These are phyloP conservation scores for Miltochrista miniata DNA, from an alignment of 2,888 invertebrate species.

Conservation along the genomic window DNA sequence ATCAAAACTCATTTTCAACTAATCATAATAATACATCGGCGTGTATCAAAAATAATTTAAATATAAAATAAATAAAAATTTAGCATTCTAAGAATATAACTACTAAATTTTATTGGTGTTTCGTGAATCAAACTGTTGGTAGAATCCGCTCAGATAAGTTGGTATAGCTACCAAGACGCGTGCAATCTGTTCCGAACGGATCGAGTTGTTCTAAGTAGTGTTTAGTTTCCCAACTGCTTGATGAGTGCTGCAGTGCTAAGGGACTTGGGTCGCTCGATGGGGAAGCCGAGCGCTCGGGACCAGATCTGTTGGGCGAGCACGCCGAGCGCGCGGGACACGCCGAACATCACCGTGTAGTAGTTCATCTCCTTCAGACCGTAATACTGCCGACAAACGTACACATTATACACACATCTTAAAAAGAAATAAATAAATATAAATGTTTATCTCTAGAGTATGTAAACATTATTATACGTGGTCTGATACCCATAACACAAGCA, in stretches of 20 bases:
- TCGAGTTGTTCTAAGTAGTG: conserved; percentile 16
- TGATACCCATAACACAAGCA: no score
- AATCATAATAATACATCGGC: no score
- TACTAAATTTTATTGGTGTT: conserved; percentile 47
- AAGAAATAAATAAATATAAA: no score
- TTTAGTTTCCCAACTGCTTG: conserved; percentile 71
- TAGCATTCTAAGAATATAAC: conserved; percentile 17
- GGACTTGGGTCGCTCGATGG: conserved; percentile 94
- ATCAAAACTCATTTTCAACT: no score
- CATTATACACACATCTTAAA: no score
- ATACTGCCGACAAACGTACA: conserved; percentile 83
- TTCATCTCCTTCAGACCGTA: conserved; percentile 96
- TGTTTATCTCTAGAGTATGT: no score
- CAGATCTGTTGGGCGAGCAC: conserved; percentile 92
- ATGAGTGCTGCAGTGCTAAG: conserved; percentile 87
- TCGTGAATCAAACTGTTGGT: conserved; percentile 49
- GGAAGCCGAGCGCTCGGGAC: conserved; percentile 93
- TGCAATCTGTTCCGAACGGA: conserved; percentile 25
- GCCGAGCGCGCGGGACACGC: conserved; percentile 94
- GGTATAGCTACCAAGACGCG: conserved; percentile 11
- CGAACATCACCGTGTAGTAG: conserved; percentile 97
- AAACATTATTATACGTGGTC: no score
- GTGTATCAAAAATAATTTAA: no score
- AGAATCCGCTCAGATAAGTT: conserved; percentile 26
- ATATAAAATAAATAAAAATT: no score